phyloP scores from a whole-genome alignment of 1,140 invertebrate genomes.

The Papilio machaon region DNA sequence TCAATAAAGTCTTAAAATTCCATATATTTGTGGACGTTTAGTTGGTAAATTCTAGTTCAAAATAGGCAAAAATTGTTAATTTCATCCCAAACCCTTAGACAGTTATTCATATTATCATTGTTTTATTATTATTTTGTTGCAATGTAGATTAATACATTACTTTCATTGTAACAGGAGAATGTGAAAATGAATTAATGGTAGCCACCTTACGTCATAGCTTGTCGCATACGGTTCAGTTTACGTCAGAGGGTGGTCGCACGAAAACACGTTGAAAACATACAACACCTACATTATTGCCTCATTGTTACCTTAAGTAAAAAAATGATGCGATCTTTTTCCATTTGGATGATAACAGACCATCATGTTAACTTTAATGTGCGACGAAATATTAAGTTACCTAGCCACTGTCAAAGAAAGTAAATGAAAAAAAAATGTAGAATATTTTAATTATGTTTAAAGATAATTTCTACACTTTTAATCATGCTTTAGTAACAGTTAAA shows the following conservation, averaged over 20 bases:
- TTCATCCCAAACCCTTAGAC: background rate
- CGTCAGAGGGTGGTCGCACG: slow-evolving; percentile 48
- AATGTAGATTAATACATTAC: slow-evolving; percentile 17
- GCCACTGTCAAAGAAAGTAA: too few relatives aligned
- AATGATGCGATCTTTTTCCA: too few relatives aligned
- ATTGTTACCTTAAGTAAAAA: background rate
- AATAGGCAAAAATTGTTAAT: background rate
- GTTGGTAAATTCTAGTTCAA: too few relatives aligned
- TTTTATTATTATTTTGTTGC: background rate
- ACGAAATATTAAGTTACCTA: too few relatives aligned
- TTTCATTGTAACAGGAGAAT: slow-evolving; percentile 26
- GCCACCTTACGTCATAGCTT: slow-evolving; percentile 50
- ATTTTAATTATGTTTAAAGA: too few relatives aligned
- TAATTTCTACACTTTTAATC: too few relatives aligned
- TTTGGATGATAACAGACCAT: too few relatives aligned
- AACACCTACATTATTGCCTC: slow-evolving; percentile 40
- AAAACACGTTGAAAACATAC: slow-evolving; percentile 42
- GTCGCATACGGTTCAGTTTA: slow-evolving; percentile 44
- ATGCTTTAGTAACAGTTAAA: too few relatives aligned
- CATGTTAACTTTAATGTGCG: too few relatives aligned
- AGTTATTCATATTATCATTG: background rate
- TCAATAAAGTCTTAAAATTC: too few relatives aligned
- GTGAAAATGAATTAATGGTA: slow-evolving; percentile 40
- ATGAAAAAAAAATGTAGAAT: too few relatives aligned
- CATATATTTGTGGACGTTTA: too few relatives aligned